These are phyloP conservation scores for Tridacna crocea DNA, from an alignment of 2,888 invertebrate species.

Conservation along the genomic window DNA sequence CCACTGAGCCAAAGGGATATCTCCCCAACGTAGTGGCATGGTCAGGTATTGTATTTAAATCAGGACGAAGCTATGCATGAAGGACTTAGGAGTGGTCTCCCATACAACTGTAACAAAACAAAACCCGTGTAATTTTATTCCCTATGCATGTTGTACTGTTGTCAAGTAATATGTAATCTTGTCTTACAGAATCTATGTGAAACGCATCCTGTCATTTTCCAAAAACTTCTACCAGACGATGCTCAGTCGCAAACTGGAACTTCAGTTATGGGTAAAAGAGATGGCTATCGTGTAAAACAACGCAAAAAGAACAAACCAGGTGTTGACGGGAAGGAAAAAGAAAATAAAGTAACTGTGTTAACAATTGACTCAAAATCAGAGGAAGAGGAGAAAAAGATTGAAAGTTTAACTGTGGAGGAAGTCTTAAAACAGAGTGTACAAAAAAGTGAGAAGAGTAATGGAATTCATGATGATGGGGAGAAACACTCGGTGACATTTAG, in stretches of 20 bases:
- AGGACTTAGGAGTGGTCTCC: no score
- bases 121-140: no score
- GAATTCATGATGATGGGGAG: conserved; percentile 45
- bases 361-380: conserved; percentile 68
- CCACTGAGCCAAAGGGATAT: no score
- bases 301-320: conserved; percentile 68
- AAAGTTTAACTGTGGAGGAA: conserved; percentile 72
- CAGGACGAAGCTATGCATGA: no score
- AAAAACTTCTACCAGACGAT: conserved; percentile 65
- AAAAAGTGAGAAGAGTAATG: conserved; percentile 46
- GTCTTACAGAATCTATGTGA: conserved; percentile 73
- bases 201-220: conserved; percentile 75
- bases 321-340: conserved; percentile 65
- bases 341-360: conserved; percentile 71
- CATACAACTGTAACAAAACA: no score
- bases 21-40: no score
- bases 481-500: conserved; percentile 58
- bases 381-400: conserved; percentile 69
- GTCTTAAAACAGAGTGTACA: conserved; percentile 62
- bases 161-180: no score
- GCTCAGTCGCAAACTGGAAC: background rate
- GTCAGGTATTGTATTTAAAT: no score
- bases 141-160: no score
- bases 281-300: conserved; percentile 73
- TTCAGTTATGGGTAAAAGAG: conserved; percentile 34